Percentiles rank a stretch among this genome's conserved stretches.
phyloP scores from a whole-genome alignment of 2,797 vertebrate species.

The Pseudomugil gertrudae region DNA sequence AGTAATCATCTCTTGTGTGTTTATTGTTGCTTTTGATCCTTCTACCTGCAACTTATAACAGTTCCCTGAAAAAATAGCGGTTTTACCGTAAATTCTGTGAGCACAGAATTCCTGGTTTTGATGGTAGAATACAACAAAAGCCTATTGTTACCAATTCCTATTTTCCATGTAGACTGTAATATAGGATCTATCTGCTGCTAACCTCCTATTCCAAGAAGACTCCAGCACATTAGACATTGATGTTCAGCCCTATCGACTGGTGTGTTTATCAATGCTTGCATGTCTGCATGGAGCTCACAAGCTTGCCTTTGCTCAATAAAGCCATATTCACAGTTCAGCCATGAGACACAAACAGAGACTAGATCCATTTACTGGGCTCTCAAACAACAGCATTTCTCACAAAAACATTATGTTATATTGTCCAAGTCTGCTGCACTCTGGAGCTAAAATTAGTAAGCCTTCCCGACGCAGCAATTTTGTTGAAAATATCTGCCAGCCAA shows the following conservation, averaged over 20 bases:
- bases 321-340: slow-evolving; percentile 4
- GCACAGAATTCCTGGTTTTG: background rate
- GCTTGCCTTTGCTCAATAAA: slow-evolving; percentile 9
- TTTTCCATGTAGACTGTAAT: background rate
- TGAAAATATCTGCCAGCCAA: slow-evolving; percentile 29
- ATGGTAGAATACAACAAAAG: background rate
- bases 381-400: slow-evolving; percentile 17
- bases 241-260: background rate
- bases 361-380: slow-evolving; percentile 21
- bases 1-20: background rate
- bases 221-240: background rate
- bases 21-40: background rate
- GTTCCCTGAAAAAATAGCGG: background rate
- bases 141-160: too few relatives aligned
- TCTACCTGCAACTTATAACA: background rate
- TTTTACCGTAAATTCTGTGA: background rate
- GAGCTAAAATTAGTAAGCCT: slow-evolving; percentile 29
- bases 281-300: slow-evolving; percentile 2
- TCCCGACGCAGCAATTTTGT: slow-evolving; percentile 17
- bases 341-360: slow-evolving; percentile 18
- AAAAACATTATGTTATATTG: slow-evolving; percentile 32
- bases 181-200: background rate
- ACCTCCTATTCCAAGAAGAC: background rate
- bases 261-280: background rate
- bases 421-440: slow-evolving; percentile 24